Evolutionary conservation across 2,797 vertebrate species (phyloP).

Genomic region (Syngnathus acus): DNA sequence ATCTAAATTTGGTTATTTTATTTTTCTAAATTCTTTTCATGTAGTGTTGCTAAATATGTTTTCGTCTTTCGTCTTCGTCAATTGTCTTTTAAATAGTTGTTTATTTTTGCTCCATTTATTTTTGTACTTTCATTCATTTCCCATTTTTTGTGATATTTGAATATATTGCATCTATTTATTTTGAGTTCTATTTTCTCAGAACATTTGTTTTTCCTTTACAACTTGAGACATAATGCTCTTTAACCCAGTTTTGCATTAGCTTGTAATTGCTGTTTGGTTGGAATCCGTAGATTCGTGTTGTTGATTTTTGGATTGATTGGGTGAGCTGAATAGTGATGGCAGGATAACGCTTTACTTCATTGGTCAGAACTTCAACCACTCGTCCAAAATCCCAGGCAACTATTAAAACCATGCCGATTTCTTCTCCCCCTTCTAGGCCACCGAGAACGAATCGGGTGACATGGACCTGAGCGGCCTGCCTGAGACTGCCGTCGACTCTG

Average conservation of each 20-base stretch:
- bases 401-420: background rate
- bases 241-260: background rate
- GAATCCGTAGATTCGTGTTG: background rate
- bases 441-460: conserved; percentile 95
- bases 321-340: background rate
- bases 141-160: background rate
- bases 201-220: too few relatives aligned
- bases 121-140: too few relatives aligned
- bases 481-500: conserved; percentile 96
- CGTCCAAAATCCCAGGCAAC: background rate
- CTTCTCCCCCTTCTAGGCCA: conserved; percentile 70
- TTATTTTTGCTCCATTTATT: too few relatives aligned
- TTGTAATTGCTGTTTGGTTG: background rate
- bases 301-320: background rate
- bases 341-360: background rate
- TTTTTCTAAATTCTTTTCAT: too few relatives aligned
- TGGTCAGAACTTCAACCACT: background rate
- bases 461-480: conserved; percentile 98
- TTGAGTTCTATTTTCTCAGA: too few relatives aligned
- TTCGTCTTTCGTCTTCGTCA: too few relatives aligned
- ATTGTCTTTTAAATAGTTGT: too few relatives aligned
- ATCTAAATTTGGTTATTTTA: too few relatives aligned
- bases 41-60: too few relatives aligned
- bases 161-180: too few relatives aligned
- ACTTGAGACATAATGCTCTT: background rate